Evolutionary conservation across 2,888 invertebrate species (phyloP).

Genomic region (Tetrapedia diversipes): DNA sequence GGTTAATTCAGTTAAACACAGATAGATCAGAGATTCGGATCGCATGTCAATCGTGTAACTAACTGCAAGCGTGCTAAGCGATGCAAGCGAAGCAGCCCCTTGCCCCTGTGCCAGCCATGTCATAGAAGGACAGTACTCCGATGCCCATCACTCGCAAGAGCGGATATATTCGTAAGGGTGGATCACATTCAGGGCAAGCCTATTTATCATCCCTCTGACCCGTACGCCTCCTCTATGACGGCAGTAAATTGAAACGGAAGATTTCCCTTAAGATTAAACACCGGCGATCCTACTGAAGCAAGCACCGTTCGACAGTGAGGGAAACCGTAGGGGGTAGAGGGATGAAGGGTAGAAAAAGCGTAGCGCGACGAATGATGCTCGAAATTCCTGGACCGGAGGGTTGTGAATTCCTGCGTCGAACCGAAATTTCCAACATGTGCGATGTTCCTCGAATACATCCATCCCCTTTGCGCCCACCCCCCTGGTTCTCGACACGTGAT

Average conservation of each 20-base stretch:
- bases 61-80: too few species aligned
- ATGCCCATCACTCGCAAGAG: too few species aligned
- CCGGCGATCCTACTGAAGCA: not conserved
- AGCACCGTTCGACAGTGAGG: not conserved
- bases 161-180: constrained; percentile 1
- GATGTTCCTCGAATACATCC: constrained; percentile 45
- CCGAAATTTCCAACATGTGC: constrained; percentile 44
- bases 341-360: not conserved
- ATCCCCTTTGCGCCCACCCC: not conserved
- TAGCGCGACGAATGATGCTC: constrained; percentile 1
- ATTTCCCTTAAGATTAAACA: constrained; percentile 15
- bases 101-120: too few species aligned
- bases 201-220: constrained; percentile 21
- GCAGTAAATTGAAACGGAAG: constrained; percentile 10
- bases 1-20: too few species aligned
- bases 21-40: too few species aligned
- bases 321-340: not conserved
- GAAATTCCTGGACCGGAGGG: constrained; percentile 41
- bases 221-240: not conserved
- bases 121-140: too few species aligned
- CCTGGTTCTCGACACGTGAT: not conserved
- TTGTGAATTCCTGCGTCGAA: constrained; percentile 45
- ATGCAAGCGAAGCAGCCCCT: too few species aligned
- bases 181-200: not conserved
- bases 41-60: too few species aligned